These are phyloP conservation scores for Salpingus planirostris DNA, from an alignment of 2,888 invertebrate species.

Conservation along the genomic window DNA sequence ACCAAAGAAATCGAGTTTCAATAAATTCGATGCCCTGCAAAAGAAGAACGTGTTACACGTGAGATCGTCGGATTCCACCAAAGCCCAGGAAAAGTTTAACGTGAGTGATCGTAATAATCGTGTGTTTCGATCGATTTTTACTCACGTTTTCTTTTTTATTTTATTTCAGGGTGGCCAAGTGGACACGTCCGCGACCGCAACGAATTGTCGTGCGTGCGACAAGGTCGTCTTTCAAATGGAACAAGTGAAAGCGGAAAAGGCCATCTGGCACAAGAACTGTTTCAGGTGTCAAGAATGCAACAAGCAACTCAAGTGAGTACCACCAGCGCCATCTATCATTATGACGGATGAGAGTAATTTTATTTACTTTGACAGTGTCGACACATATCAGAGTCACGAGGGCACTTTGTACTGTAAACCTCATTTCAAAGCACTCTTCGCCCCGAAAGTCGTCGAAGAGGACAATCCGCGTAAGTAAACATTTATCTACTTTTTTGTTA, in stretches of 20 bases:
- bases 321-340: too few species aligned
- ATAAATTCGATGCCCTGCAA: conserved; percentile 63
- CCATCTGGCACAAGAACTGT: conserved; percentile 90
- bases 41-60: conserved; percentile 60
- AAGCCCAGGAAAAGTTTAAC: conserved; percentile 59
- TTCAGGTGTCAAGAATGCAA: conserved; percentile 90
- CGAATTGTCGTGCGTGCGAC: conserved; percentile 75
- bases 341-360: too few species aligned
- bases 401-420: conserved; percentile 85
- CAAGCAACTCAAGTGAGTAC: conserved; percentile 77
- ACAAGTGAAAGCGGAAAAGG: conserved; percentile 83
- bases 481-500: not conserved
- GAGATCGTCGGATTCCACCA: conserved; percentile 56
- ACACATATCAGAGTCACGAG: conserved; percentile 88
- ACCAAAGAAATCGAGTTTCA: conserved; percentile 74
- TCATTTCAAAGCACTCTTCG: conserved; percentile 87
- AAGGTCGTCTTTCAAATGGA: conserved; percentile 96
- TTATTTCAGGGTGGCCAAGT: conserved; percentile 39
- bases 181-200: too few species aligned
- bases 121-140: conserved; percentile 2
- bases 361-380: conserved; percentile 59
- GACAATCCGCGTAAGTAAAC: conserved; percentile 57
- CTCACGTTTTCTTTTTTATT: conserved; percentile 4
- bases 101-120: conserved; percentile 48
- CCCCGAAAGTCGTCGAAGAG: conserved; percentile 79